phyloP scores from a whole-genome alignment of 2,113 vertebrate species.

The Carollia perspicillata region DNA sequence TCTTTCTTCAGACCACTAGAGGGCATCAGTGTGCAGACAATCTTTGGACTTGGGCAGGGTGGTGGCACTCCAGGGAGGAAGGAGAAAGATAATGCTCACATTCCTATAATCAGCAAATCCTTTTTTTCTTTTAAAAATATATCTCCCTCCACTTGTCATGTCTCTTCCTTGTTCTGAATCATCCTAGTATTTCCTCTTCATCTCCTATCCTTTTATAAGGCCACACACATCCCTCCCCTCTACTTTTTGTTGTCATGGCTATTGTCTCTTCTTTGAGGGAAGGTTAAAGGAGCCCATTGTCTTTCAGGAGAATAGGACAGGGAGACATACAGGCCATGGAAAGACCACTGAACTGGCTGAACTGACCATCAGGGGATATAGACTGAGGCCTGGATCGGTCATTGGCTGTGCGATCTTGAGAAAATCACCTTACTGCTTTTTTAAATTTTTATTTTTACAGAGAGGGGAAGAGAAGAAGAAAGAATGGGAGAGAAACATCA shows the following conservation, averaged over 20 bases:
- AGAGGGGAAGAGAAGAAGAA: too few species aligned
- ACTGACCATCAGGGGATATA: neutral
- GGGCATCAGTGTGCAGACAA: slow-evolving; percentile 66
- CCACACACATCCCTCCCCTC: neutral
- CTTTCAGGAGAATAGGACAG: neutral
- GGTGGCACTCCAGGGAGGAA: slow-evolving; percentile 22
- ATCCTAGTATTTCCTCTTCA: neutral
- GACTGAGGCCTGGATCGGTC: neutral
- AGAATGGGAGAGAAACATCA: too few species aligned
- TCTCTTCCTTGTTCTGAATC: neutral
- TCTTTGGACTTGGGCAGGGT: neutral
- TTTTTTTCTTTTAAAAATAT: neutral
- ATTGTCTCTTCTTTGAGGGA: neutral
- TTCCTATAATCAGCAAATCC: neutral
- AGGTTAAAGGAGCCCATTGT: neutral
- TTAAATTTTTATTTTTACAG: too few species aligned
- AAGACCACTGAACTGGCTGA: neutral
- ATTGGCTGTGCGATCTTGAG: neutral
- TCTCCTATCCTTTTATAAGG: neutral
- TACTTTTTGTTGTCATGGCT: neutral
- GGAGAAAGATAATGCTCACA: neutral
- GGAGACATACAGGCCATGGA: neutral
- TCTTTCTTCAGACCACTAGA: slow-evolving; percentile 59
- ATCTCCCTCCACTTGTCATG: neutral
- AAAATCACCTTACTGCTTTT: neutral